Evolutionary conservation across 2,888 invertebrate species (phyloP).

Genomic region (Tenthredo mesomela): DNA sequence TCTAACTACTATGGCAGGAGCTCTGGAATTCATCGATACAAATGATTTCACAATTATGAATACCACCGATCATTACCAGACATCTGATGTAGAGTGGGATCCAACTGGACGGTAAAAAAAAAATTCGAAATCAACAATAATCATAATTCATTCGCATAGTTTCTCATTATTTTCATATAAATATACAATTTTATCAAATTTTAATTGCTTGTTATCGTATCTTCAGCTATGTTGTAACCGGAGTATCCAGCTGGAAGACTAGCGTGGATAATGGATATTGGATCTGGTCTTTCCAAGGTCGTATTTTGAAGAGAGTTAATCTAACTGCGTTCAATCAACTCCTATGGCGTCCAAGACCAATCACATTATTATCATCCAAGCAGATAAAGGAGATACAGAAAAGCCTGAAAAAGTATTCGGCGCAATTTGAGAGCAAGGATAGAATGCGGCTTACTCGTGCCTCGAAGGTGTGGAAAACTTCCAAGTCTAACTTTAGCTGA

Average conservation of each 20-base stretch:
- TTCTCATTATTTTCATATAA: not conserved
- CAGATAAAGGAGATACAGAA: slow-evolving; percentile 97
- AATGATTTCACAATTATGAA: slow-evolving; percentile 98
- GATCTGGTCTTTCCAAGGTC: slow-evolving; percentile 98
- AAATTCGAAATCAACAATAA: no score
- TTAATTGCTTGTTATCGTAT: not conserved
- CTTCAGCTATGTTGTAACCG: slow-evolving; percentile 91
- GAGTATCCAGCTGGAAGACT: slow-evolving; percentile 96
- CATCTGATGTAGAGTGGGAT: slow-evolving; percentile 99
- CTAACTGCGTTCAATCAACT: slow-evolving; percentile 96
- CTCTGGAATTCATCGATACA: slow-evolving; percentile 96
- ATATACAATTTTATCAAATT: not conserved
- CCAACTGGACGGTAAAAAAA: slow-evolving; percentile 91
- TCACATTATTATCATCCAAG: slow-evolving; percentile 89
- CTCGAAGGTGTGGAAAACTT: slow-evolving; percentile 84
- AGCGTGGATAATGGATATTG: slow-evolving; percentile 96
- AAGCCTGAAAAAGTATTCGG: slow-evolving; percentile 98
- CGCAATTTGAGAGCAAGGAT: slow-evolving; percentile 98
- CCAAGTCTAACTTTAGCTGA: not conserved
- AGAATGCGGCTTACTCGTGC: slow-evolving; percentile 94
- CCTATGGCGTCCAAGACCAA: slow-evolving; percentile 97
- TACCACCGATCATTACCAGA: slow-evolving; percentile 95
- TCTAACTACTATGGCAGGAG: slow-evolving; percentile 90
- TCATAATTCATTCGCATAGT: no score
- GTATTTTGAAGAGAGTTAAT: slow-evolving; percentile 89